phyloP scores from a whole-genome alignment of 2,888 invertebrate genomes.

The Gymnosoma rotundatum region DNA sequence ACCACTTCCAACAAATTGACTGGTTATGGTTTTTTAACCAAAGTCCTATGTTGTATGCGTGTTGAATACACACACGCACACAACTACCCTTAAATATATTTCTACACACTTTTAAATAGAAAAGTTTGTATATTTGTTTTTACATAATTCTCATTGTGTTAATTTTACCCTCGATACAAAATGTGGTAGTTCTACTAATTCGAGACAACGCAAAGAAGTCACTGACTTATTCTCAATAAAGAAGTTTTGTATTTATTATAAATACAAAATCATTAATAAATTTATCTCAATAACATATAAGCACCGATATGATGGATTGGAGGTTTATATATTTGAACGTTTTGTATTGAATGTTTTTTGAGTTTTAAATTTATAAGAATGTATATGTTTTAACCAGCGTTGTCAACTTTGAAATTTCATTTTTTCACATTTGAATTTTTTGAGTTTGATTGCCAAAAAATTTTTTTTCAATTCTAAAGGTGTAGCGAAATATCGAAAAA shows the following conservation, averaged over 20 bases:
- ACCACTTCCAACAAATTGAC: background rate
- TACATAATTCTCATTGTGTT: conserved; percentile 34
- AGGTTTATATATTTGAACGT: too few species aligned
- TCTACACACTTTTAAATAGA: background rate
- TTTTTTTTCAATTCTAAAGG: too few species aligned
- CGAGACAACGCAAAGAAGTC: conserved; percentile 19
- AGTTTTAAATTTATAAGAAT: too few species aligned
- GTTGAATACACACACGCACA: background rate
- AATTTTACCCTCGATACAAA: background rate
- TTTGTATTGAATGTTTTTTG: too few species aligned
- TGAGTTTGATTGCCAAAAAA: too few species aligned
- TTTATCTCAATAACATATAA: conserved; percentile 21
- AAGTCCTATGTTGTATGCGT: background rate
- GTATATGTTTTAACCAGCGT: too few species aligned
- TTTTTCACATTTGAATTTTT: too few species aligned
- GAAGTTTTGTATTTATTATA: conserved; percentile 39
- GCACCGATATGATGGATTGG: too few species aligned
- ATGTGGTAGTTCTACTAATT: background rate
- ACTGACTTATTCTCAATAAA: conserved; percentile 61
- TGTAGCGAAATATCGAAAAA: too few species aligned
- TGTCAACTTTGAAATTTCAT: too few species aligned
- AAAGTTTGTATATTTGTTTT: background rate
- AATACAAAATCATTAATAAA: conserved; percentile 36
- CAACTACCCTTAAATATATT: background rate
- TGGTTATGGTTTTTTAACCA: background rate